Percentiles rank a stretch among this genome's conserved stretches.
phyloP scores from a whole-genome alignment of 2,113 vertebrate species.

The Tetrao urogallus region DNA sequence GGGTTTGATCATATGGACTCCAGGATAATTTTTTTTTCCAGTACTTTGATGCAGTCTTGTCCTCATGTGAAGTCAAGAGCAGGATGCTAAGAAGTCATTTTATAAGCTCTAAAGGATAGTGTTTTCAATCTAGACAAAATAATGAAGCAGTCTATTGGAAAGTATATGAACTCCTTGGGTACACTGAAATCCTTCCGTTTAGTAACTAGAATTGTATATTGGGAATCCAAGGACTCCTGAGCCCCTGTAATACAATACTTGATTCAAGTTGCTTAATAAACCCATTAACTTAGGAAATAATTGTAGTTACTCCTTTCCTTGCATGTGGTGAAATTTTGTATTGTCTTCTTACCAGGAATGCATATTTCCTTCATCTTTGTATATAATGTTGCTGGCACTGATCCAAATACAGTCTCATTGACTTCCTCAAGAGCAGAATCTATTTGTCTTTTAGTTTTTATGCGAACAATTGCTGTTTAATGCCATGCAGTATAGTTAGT shows the following conservation, averaged over 20 bases:
- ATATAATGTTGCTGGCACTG: not conserved
- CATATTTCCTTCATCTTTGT: not conserved
- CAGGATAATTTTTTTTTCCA: not conserved
- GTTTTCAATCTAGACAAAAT: not conserved
- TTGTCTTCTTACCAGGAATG: not conserved
- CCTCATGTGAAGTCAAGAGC: not conserved
- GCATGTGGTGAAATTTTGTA: not conserved
- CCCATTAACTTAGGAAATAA: not conserved
- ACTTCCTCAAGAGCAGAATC: constrained; percentile 2
- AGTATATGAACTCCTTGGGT: not conserved
- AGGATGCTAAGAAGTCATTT: not conserved
- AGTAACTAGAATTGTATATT: not conserved
- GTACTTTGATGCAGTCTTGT: not conserved
- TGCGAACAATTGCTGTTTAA: not conserved
- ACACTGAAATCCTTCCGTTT: not conserved
- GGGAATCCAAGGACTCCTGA: not conserved
- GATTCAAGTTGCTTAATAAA: not conserved
- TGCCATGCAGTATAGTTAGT: not conserved
- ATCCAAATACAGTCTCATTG: not conserved
- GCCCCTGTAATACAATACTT: not conserved
- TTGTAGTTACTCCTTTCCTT: not conserved
- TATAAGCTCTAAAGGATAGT: not conserved
- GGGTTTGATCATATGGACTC: not conserved
- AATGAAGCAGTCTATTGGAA: not conserved
- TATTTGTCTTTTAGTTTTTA: not conserved